These are phyloP conservation scores for Cynaeus angustus DNA, from an alignment of 2,888 invertebrate genomes.

Conservation along the genomic window DNA sequence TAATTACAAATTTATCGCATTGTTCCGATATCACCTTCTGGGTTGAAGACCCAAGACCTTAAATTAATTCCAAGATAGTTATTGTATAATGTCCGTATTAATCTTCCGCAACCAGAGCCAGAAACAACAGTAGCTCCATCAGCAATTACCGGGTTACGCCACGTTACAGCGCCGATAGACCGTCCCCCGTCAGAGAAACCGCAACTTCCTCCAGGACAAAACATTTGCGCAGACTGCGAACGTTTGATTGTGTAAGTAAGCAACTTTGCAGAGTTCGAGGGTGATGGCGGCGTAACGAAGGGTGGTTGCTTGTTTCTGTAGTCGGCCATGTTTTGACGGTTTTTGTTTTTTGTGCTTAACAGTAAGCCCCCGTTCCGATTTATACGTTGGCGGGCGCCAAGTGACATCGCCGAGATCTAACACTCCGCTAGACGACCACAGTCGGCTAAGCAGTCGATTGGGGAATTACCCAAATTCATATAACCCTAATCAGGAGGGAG, in stretches of 20 bases:
- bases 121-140: conserved; percentile 72
- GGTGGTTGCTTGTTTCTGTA: conserved; percentile 38
- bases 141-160: conserved; percentile 78
- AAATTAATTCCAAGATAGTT: conserved; percentile 27
- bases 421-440: conserved; percentile 71
- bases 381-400: conserved; percentile 80
- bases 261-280: conserved; percentile 36
- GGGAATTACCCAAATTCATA: conserved; percentile 56
- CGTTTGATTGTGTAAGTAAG: conserved; percentile 96
- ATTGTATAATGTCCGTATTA: conserved; percentile 18
- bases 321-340: conserved; percentile 39
- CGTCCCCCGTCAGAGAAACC: conserved; percentile 78
- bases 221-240: conserved; percentile 97
- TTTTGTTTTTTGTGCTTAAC: conserved; percentile 48
- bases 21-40: too few relatives aligned
- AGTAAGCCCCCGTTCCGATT: conserved; percentile 72
- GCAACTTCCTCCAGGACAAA: conserved; percentile 89
- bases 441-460: conserved; percentile 46
- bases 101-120: conserved; percentile 60
- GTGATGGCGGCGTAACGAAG: conserved; percentile 23
- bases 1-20: too few relatives aligned
- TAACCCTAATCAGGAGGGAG: conserved; percentile 71
- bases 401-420: conserved; percentile 70
- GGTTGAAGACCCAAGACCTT: too few relatives aligned
- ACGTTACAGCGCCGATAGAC: conserved; percentile 84